Base-by-base conservation (phyloP, 2,888 invertebrate genomes). In the Pollenia angustigena region DNA sequence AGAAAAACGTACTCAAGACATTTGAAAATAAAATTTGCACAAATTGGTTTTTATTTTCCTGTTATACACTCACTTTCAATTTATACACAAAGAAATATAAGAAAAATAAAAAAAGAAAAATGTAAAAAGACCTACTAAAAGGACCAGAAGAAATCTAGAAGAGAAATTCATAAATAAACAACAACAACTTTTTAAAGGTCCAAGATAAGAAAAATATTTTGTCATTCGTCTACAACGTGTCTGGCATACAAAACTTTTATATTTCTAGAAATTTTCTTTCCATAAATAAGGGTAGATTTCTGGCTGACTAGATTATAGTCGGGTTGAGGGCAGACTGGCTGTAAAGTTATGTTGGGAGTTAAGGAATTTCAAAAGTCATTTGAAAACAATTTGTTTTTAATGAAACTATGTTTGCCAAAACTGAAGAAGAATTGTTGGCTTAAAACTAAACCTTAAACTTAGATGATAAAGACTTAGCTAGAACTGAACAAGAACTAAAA, bases 201-300 rank as follows among this genome's bases (percentile, higher is more conserved):
- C 78, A 78, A 91, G 75, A 56, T 89, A 89, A 89, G 90, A 82
- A 69, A 64, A 91, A 91, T 90, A 90, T 91, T 90, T 89, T 91
- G 91, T 91, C 92, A 91, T 91, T 91, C 92, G 91, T 90, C 91
- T 90, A 88, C 85, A 88, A 91, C 91, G 91, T 91, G 91, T 89
- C 90, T 90, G 88, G 90, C 90, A 92, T 92, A 88, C 87, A 87
- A 89, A 91, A 90, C 89, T 89, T 52, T 79, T 44, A 54, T 75
- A 50, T 32, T 56, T 58, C 18, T 58, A 14, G n/a, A 11, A n/a
- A 52, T 69, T 44, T 58, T 50, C 12, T 40, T 12, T 14, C 7
- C 66, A 44, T 23, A 54, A 62, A 54, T 74, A 76, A 80, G 86
- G 86, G 86, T 83, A 71, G 71, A 50, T 80, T 79, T 82, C 32